Evolutionary conservation across 1,140 invertebrate species (phyloP), one percentile per base, ranked within the genome.

Genomic region (Drosophila ohnishii): DNA sequence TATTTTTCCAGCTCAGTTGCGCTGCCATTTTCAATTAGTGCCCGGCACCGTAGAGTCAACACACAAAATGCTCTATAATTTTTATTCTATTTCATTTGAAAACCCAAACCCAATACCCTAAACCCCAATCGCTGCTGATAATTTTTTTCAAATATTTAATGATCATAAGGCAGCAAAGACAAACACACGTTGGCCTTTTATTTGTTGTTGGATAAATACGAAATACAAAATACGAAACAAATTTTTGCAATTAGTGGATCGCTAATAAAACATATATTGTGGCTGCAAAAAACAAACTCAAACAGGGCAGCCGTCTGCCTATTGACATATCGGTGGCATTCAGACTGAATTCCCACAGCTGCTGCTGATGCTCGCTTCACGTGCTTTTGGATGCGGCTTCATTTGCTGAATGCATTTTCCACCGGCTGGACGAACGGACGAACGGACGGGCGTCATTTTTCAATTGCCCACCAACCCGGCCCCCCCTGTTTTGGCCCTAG

Each of bases 371-470:
- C 71, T 75, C 61, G 42, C 13, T 79, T 82, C 64, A 82, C 60
- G 75, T 75, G 80, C 75, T 62, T 44, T 16, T 67, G 60, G 67
- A 55, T 19, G 53, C 51, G 67, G 60, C 80, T 79, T 59, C 80
- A 83, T 83, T 83, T 78, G 64, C 60, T 78, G 81, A 83, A 83
- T 83, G 80, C 80, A 83, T 62, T 82, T 82, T 82, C 61, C 60
- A 63, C 40, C 56, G 53, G 39, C 40, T 51, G 80, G 64, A 35
- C 7, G 32, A 16, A 35, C 11, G 32, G 32, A 25, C 44, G 22
- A 7, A 47, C 45, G 22, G 22, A 40, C 58, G 53, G 51, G 76
- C 80, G 74, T 76, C 80, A 83, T 83, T 83, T 83, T 83, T 83
- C 80, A 83, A 80, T 75, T 84, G 80, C 75, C 75, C 48, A 47